Base-by-base conservation (phyloP, 2,888 invertebrate species). In the Meteorus colon region DNA sequence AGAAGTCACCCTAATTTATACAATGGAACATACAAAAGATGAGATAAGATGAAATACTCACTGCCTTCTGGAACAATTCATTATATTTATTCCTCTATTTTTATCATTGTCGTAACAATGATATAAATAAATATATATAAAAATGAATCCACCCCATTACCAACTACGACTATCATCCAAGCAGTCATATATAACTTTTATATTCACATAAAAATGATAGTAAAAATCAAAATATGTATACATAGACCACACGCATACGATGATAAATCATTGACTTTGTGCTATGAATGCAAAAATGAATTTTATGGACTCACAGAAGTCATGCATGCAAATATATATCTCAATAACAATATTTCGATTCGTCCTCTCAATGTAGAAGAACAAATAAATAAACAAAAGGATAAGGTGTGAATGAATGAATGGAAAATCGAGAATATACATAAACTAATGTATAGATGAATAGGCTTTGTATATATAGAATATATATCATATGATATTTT, bases 271-370 rank as follows among this genome's bases (percentile, higher is more conserved):
- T 55, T 8, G 19, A n/a, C 55, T 55, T n/a, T 55, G 19, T 19
- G 19, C 55, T 8, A 55, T 55, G 55, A 55, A 19, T 24, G 55
- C 55, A 19, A 55, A 55, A 55, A 48, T n/a, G 48, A 48, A 55
- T 55, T 55, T 55, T 55, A 55, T 55, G 19, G 19, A 55, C 24
- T 24, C 10, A 55, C 19, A 19, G 55, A 55, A 55, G 19, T 19
- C 55, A 19, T 55, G n/a, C 19, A 8, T 8, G 19, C n/a, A 55
- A 4, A 55, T 55, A 55, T 8, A 55, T 55, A 4, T 2, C 19
- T n/a, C 55, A 55, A 55, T 55, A 55, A 4, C 55, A 24, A 55
- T 55, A 55, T 55, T 55, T 55, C 55, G 19, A 55, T 55, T 55
- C 6, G 19, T 55, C 55, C 19, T 19, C 8, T 19, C 55, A 2